Conservation (phyloP, 2,113 vertebrate species). For the Fulica atra region DNA sequence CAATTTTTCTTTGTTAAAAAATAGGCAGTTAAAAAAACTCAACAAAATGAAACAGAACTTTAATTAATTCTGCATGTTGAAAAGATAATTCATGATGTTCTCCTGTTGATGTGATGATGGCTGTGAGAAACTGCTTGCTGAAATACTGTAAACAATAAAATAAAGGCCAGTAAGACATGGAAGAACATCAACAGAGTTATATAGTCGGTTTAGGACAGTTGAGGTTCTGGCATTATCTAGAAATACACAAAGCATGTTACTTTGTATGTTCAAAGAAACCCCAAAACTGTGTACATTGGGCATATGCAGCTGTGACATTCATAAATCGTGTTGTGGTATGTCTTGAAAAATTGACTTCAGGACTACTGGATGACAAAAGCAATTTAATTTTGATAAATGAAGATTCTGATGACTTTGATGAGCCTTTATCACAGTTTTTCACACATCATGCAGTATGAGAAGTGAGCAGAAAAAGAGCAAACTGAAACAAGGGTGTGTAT, state of each 20-base stretch:
- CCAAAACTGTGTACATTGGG: not conserved
- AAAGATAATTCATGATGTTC: not conserved
- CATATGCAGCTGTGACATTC: not conserved
- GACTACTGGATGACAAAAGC: not conserved
- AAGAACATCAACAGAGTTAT: not conserved
- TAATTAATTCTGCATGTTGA: not conserved
- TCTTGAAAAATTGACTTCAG: not conserved
- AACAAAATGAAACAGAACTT: not conserved
- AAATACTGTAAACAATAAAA: not conserved
- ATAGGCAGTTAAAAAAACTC: not conserved
- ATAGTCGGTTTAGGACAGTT: not conserved
- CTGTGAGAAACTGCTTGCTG: not conserved
- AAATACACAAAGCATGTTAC: fast-evolving
- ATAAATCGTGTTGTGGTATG: not conserved
- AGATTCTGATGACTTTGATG: not conserved
- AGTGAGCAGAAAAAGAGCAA: not conserved
- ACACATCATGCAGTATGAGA: not conserved
- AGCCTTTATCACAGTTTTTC: not conserved
- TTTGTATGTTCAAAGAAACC: not conserved
- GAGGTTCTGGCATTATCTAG: not conserved
- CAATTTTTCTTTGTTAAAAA: not conserved
- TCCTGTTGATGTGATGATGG: not conserved
- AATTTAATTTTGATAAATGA: not conserved
- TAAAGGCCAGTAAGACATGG: not conserved
- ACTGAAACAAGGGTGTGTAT: not conserved